Evolutionary conservation across 2,888 invertebrate species (phyloP).

Genomic region (Gymnosoma rotundatum): DNA sequence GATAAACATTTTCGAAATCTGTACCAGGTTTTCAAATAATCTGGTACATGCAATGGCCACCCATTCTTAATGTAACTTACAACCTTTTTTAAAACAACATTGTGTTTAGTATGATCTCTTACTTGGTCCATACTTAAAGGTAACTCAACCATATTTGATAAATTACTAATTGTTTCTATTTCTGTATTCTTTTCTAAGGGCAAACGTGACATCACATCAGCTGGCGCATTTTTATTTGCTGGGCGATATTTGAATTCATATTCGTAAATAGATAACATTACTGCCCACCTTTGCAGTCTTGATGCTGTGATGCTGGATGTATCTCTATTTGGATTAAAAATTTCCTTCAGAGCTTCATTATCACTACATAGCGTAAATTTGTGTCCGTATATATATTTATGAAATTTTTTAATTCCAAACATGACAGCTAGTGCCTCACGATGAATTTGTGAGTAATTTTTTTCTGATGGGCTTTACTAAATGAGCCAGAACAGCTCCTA

Average conservation of each 20-base stretch:
- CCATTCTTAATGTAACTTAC: background rate
- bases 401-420: conserved; percentile 21
- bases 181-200: conserved; percentile 53
- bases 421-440: conserved; percentile 17
- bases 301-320: conserved; percentile 25
- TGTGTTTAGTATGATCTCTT: background rate
- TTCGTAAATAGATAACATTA: conserved; percentile 49
- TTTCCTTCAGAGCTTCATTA: conserved; percentile 11
- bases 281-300: conserved; percentile 26
- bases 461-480: conserved; percentile 6
- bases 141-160: background rate
- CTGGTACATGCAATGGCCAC: conserved; percentile 1
- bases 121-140: background rate
- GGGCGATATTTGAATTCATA: conserved; percentile 58
- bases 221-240: conserved; percentile 55
- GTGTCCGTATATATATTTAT: conserved; percentile 19
- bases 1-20: conserved; percentile 21
- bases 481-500: conserved; percentile 9
- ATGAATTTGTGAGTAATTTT: conserved; percentile 14
- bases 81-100: background rate
- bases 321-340: conserved; percentile 48
- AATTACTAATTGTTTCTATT: conserved; percentile 31
- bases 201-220: conserved; percentile 59
- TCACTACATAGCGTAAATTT: conserved; percentile 18
- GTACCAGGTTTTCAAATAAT: background rate